Percentiles rank a stretch among this genome's conserved stretches.
phyloP scores from a whole-genome alignment of 92 coral and sea anemone genomes.

The Virgularia gustaviana region DNA sequence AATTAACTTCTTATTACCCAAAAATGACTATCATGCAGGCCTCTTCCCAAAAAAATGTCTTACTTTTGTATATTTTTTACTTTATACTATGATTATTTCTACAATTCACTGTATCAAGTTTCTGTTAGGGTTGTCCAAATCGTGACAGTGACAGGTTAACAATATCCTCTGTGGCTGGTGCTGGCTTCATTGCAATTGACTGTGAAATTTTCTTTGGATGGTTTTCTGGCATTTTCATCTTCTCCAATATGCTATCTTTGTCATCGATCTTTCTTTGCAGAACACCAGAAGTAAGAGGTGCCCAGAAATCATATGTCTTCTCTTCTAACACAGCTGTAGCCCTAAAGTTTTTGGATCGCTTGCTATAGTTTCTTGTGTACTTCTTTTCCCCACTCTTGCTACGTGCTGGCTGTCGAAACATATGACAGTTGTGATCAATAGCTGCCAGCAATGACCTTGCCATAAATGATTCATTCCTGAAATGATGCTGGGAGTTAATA shows the following conservation, averaged over 20 bases:
- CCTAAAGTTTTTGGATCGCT: slow-evolving; percentile 8
- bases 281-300: slow-evolving; percentile 16
- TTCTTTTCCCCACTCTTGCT: slow-evolving; percentile 6
- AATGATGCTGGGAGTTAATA: too few species aligned
- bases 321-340: slow-evolving; percentile 1
- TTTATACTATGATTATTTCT: too few species aligned
- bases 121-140: slow-evolving; percentile 11
- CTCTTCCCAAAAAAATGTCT: too few species aligned
- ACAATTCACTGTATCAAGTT: not conserved
- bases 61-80: too few species aligned
- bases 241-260: not conserved
- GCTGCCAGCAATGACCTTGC: slow-evolving; percentile 20
- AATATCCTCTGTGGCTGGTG: slow-evolving; percentile 12
- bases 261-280: slow-evolving; percentile 19
- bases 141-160: not conserved
- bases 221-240: not conserved
- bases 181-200: slow-evolving; percentile 11
- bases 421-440: slow-evolving; percentile 26
- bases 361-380: slow-evolving; percentile 12
- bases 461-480: slow-evolving; percentile 16
- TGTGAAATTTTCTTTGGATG: slow-evolving; percentile 19
- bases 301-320: slow-evolving; percentile 14
- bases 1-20: too few species aligned
- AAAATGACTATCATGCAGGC: too few species aligned
- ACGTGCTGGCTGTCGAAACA: not conserved